Conservation (phyloP, 2,797 vertebrate genomes). For the Sitta carolinensis region DNA sequence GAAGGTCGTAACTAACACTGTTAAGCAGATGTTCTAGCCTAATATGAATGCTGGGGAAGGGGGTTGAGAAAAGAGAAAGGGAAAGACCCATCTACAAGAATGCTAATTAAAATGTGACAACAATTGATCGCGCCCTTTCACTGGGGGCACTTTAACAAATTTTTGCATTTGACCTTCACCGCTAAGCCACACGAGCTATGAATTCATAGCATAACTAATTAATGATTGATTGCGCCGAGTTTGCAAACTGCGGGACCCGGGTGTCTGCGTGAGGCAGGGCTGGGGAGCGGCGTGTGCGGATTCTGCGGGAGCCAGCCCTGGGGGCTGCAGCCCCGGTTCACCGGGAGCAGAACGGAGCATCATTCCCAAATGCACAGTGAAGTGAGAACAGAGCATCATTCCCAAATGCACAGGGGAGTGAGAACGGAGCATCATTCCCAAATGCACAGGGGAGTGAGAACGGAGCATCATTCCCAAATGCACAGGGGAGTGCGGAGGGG, state of each 20-base stretch:
- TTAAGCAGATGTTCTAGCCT: not conserved
- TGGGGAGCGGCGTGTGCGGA: accelerated
- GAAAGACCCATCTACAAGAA: not conserved
- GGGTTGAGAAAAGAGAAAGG: not conserved
- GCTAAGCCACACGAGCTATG: not conserved
- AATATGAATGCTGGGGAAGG: not conserved
- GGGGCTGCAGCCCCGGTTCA: too few relatives aligned
- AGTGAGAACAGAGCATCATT: too few relatives aligned
- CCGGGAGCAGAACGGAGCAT: too few relatives aligned
- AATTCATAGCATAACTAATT: not conserved
- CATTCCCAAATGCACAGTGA: too few relatives aligned
- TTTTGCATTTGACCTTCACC: not conserved
- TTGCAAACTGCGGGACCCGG: not conserved
- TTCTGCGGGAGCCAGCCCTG: accelerated
- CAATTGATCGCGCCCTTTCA: not conserved
- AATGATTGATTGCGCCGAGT: not conserved
- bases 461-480: too few relatives aligned
- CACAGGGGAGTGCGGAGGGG: accelerated
- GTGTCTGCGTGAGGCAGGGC: accelerated
- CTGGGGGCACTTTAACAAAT: not conserved
- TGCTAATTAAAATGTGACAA: not conserved
- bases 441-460: too few relatives aligned
- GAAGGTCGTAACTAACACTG: not conserved
- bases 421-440: too few relatives aligned
- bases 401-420: too few relatives aligned